Evolutionary conservation across 2,113 vertebrate species (phyloP).

Genomic region (Stegastes partitus): DNA sequence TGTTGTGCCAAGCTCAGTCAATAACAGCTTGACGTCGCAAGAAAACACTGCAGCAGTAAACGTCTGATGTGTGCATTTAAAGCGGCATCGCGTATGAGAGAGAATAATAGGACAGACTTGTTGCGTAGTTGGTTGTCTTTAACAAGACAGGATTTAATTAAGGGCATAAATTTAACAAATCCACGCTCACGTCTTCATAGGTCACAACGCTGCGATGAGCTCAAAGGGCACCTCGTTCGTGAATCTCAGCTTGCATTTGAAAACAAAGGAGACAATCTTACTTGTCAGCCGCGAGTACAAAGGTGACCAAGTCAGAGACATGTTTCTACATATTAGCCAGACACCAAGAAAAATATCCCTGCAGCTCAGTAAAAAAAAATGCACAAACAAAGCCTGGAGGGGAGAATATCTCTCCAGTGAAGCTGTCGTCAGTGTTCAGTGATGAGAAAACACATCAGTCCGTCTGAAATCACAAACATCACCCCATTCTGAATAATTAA

Average conservation of each 20-base stretch:
- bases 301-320: background rate
- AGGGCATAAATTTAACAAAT: constrained; percentile 1
- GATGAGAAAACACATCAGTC: background rate
- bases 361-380: background rate
- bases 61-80: background rate
- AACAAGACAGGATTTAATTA: too few relatives aligned
- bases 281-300: background rate
- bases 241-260: background rate
- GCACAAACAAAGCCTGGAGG: background rate
- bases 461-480: background rate
- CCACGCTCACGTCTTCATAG: constrained; percentile 7
- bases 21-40: constrained; percentile 9
- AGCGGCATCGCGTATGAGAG: background rate
- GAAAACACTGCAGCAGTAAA: background rate
- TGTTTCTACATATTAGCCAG: background rate
- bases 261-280: constrained; percentile 16
- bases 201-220: constrained; percentile 1
- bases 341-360: background rate
- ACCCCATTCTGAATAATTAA: background rate
- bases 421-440: background rate
- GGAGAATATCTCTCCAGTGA: background rate
- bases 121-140: too few relatives aligned
- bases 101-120: background rate
- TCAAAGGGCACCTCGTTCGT: background rate
- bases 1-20: constrained; percentile 7